Percentiles rank a stretch among this genome's conserved stretches.
phyloP scores from a whole-genome alignment of 2,113 vertebrate genomes.

The Triplophysa rosa region DNA sequence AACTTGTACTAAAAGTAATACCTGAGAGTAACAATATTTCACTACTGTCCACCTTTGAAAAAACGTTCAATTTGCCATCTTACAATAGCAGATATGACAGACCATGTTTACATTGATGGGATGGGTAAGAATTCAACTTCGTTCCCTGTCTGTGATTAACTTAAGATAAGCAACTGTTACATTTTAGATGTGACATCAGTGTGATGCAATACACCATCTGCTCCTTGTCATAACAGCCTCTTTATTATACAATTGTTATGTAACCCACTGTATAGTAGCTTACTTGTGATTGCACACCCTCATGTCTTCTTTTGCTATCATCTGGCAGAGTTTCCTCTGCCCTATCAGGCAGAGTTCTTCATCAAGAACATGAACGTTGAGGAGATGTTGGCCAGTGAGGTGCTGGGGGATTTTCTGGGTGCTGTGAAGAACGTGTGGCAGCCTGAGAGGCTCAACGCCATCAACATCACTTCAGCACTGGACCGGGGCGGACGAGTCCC shows the following conservation, averaged over 20 bases:
- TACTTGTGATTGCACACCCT: not conserved
- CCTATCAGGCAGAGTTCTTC: conserved; percentile 96
- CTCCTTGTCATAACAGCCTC: conserved; percentile 2
- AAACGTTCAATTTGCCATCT: too few relatives aligned
- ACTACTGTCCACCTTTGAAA: too few relatives aligned
- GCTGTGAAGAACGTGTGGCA: conserved; percentile 98
- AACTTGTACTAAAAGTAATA: too few relatives aligned
- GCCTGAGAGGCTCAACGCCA: conserved; percentile 91
- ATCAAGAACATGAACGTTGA: conserved; percentile 99
- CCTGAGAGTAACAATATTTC: too few relatives aligned
- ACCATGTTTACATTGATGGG: not conserved
- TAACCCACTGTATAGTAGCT: not conserved
- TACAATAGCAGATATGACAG: not conserved
- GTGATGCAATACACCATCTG: conserved; percentile 63
- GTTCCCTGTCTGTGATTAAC: conserved; percentile 11
- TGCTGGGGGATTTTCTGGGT: conserved; percentile 95
- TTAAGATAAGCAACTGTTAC: conserved; percentile 59
- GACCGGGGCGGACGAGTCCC: conserved; percentile 94
- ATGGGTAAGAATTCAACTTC: not conserved
- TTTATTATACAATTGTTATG: conserved; percentile 6
- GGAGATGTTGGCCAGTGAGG: conserved; percentile 97
- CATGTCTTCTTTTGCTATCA: not conserved
- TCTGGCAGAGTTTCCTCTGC: conserved; percentile 88
- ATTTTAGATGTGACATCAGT: conserved; percentile 56
- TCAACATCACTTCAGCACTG: conserved; percentile 96